Evolutionary conservation across 1,140 invertebrate genomes (phyloP), one percentile per base, ranked within the genome.

Genomic region (Drosophila insularis): DNA sequence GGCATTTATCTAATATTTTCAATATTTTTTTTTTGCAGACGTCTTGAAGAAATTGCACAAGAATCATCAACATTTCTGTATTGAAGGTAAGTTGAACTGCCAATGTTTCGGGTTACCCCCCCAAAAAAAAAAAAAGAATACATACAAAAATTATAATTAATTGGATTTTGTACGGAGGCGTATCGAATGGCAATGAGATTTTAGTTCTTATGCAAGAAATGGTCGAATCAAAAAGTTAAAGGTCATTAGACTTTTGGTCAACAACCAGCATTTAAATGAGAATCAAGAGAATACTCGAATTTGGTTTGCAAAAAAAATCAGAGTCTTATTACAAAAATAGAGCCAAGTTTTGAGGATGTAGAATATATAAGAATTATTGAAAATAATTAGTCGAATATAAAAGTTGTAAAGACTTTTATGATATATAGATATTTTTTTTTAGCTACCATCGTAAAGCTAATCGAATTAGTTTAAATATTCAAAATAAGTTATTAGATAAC

Each of bases 31-130:
- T 72, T 63, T 87, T 80, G 69, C 84, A 87, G 82, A 89, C 71
- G 54, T 75, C 74, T 69, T 40, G 63, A 21, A 21, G 64, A 73
- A 72, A 68, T 89, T 89, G 76, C 72, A 73, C 76, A 82, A 71
- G 43, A 69, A 40, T 46, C 46, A 55, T 60, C 69, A 64, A 63
- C 69, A 64, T 89, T 89, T 82, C 72, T 77, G 84, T 76, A 68
- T 70, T 58, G 73, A 71, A 87, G 81, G 81, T 85, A 80, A 86
- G 82, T 87, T 82, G 68, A 79, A 71, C 78, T 85, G 39, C 60
- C 32, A 61, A 55, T 64, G 64, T 70, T 64, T 71, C 73, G 53
- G 63, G 64, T 70, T 71, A 40, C 56, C 5, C 19, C 19, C 14
- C 17, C 6, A 27, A 54, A 43, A 60, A 56, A 23, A 54, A 50